These are phyloP conservation scores for Drosophila obscura DNA, from an alignment of 1,140 invertebrate species.

Conservation along the genomic window DNA sequence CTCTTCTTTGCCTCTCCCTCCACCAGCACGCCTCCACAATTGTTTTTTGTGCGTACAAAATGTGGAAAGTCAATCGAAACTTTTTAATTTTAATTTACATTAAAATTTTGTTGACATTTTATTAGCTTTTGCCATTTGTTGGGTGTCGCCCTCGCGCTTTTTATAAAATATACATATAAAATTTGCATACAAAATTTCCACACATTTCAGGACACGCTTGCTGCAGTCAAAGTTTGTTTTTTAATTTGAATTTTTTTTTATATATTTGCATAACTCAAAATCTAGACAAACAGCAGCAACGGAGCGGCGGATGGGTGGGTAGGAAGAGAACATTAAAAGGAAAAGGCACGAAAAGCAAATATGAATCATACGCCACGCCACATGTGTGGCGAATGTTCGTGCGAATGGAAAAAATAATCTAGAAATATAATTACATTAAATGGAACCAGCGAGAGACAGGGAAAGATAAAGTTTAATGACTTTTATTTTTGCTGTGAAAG, in stretches of 20 bases:
- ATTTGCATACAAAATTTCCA: conserved; percentile 47
- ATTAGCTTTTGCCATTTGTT: conserved; percentile 44
- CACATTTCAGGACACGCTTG: conserved; percentile 24
- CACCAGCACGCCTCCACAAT: not conserved
- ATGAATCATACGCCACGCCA: conserved; percentile 76
- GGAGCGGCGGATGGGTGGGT: not conserved
- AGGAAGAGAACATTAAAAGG: conserved; percentile 50
- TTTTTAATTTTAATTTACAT: conserved; percentile 78
- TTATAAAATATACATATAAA: conserved; percentile 19
- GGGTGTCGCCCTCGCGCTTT: conserved; percentile 8
- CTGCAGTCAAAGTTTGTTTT: conserved; percentile 27
- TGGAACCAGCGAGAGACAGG: not conserved
- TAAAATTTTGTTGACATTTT: conserved; percentile 56
- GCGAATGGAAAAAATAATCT: conserved; percentile 35
- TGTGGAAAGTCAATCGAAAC: conserved; percentile 60
- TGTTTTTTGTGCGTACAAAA: conserved; percentile 14
- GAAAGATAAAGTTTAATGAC: conserved; percentile 26
- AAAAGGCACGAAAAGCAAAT: conserved; percentile 70
- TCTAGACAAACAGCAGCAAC: conserved; percentile 40
- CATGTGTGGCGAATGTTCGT: conserved; percentile 61
- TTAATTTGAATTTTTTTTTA: conserved; percentile 1
- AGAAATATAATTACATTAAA: conserved; percentile 30
- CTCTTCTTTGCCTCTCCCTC: not conserved
- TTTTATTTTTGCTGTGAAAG: too few relatives aligned
- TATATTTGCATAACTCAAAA: conserved; percentile 69